Evolutionary conservation across 2,888 invertebrate species (phyloP), one percentile per base, ranked within the genome.

Genomic region (Mongoloraphidia duomilia): DNA sequence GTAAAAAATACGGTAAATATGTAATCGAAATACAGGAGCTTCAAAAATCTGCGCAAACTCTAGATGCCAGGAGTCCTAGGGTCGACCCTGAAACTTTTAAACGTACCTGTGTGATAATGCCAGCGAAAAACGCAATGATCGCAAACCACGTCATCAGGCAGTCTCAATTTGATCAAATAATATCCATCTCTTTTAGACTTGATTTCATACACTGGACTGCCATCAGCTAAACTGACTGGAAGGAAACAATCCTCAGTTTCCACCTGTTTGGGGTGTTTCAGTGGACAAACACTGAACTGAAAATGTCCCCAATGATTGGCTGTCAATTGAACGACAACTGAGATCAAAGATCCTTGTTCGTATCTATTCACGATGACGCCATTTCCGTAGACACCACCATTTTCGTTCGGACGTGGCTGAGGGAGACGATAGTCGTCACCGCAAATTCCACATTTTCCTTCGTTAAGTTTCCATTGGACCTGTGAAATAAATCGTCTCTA

Each of bases 401-500:
- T 63, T 56, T 77, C 77, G 55, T 76, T 70, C 8, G 65, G 60
- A 44, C 77, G 63, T 0, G 77, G 77, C 37, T 55, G 60, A 1
- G 61, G 46, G 3, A 61, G 26, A 2, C 63, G 59, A 52, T 66
- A 75, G 51, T 67, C 61, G 57, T 77, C 77, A 2, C 77, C 77
- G 53, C 77, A 78, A 1, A 68, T 54, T 1, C 77, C 77, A 54
- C 77, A 78, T 45, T 64, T 65, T 2, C 74, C 75, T 2, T 57
- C 59, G 51, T 71, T 63, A 17, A 57, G 51, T 4, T 56, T 35
- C 61, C 69, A 71, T 62, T 74, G 75, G 13, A 58, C 54, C 70
- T 70, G 51, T 4, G 14, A 12, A 46, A 2, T 17, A 17, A 17
- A 26, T 6, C 3, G 3, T 26, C 26, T 3, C 6, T 26, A 6